Conservation (phyloP, 2,113 vertebrate genomes). For the Psilopsiagon aurifrons region DNA sequence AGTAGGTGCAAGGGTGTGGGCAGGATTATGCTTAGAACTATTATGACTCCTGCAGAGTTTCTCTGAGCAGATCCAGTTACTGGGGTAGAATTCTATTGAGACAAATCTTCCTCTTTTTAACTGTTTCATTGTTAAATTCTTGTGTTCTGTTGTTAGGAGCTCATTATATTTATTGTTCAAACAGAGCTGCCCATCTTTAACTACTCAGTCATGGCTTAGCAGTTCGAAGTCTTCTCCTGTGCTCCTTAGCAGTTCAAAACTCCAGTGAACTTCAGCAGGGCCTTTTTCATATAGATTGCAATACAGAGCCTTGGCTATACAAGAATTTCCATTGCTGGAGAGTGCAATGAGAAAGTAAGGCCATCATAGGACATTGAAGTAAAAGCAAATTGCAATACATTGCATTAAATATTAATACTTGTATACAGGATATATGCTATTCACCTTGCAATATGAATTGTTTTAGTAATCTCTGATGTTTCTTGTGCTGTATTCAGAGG, state of each 20-base stretch:
- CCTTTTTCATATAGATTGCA: background rate
- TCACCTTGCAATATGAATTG: background rate
- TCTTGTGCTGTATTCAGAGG: background rate
- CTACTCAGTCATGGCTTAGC: background rate
- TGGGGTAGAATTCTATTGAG: background rate
- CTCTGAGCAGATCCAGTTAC: background rate
- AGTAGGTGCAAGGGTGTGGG: background rate
- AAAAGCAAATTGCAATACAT: constrained; percentile 20
- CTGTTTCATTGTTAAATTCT: background rate
- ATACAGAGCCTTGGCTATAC: background rate
- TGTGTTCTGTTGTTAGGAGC: background rate
- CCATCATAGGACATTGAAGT: background rate
- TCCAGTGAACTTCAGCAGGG: background rate
- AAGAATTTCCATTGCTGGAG: background rate
- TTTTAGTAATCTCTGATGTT: background rate
- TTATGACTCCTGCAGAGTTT: background rate
- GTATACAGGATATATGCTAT: background rate
- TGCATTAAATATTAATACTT: constrained; percentile 61
- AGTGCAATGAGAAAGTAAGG: background rate
- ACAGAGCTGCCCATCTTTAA: background rate
- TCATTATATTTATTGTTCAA: background rate
- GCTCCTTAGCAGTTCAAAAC: background rate
- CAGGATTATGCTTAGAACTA: background rate
- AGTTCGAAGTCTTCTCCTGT: background rate
- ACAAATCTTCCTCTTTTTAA: background rate